Conservation (phyloP, 2,113 vertebrate species). For the Rhinolophus ferrumequinum region DNA sequence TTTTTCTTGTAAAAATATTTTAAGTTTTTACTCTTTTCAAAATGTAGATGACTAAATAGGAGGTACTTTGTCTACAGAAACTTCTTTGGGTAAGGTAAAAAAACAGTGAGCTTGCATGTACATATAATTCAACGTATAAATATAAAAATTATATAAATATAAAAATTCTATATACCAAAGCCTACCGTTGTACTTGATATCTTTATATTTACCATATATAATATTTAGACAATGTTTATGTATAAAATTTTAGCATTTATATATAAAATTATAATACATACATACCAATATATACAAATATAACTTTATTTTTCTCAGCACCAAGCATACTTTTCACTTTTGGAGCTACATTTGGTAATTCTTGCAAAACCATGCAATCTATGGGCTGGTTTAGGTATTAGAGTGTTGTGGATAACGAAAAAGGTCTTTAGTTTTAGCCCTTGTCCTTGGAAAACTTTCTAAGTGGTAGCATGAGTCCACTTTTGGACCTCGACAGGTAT, state of each 20-base stretch:
- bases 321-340: constrained; percentile 33
- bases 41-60: constrained; percentile 63
- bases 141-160: constrained; percentile 3
- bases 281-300: background rate
- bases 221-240: constrained; percentile 10
- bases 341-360: constrained; percentile 28
- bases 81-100: constrained; percentile 48
- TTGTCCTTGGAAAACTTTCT: constrained; percentile 1
- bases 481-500: background rate
- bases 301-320: constrained; percentile 35
- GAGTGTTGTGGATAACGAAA: background rate
- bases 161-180: background rate
- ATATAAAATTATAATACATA: constrained; percentile 22
- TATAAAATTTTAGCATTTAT: constrained; percentile 3
- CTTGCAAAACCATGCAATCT: background rate
- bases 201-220: background rate
- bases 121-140: constrained; percentile 24
- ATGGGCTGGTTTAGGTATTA: background rate
- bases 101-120: constrained; percentile 52
- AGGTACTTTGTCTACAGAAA: constrained; percentile 49
- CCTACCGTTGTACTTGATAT: background rate
- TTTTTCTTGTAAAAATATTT: constrained; percentile 71
- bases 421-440: background rate
- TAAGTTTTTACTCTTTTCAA: constrained; percentile 73
- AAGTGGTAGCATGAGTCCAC: background rate